Evolutionary conservation across 2,797 vertebrate genomes (phyloP).

Genomic region (Sebastes kiyomatsui): DNA sequence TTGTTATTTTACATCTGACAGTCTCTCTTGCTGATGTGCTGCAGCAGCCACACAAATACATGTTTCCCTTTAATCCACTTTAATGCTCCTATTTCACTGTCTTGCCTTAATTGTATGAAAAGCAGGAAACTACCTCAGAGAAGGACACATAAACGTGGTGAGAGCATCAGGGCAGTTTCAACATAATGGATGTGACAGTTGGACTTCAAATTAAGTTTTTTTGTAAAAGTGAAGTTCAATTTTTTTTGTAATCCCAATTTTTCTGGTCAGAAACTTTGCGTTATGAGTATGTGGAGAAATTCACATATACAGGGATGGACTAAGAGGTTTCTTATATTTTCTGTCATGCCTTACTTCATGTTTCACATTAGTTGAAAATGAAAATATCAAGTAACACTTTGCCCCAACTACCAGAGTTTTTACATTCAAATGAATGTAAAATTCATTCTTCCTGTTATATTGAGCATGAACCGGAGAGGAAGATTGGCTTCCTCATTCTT

Average conservation of each 20-base stretch:
- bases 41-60: not conserved
- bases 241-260: no score
- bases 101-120: not conserved
- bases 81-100: not conserved
- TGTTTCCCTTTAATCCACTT: not conserved
- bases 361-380: not conserved
- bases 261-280: not conserved
- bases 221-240: not conserved
- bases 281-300: not conserved
- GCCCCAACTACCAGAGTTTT: not conserved
- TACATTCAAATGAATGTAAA: not conserved
- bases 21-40: not conserved
- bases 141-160: not conserved
- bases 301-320: not conserved
- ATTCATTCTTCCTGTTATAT: not conserved
- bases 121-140: not conserved
- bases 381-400: not conserved
- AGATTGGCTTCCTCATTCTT: not conserved
- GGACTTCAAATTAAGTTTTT: not conserved
- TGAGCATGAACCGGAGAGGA: not conserved
- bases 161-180: not conserved
- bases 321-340: not conserved
- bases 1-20: slow-evolving; percentile 6
- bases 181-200: not conserved
- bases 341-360: not conserved